Conservation (phyloP, 2,113 vertebrate species). For the Phocoena phocoena region DNA sequence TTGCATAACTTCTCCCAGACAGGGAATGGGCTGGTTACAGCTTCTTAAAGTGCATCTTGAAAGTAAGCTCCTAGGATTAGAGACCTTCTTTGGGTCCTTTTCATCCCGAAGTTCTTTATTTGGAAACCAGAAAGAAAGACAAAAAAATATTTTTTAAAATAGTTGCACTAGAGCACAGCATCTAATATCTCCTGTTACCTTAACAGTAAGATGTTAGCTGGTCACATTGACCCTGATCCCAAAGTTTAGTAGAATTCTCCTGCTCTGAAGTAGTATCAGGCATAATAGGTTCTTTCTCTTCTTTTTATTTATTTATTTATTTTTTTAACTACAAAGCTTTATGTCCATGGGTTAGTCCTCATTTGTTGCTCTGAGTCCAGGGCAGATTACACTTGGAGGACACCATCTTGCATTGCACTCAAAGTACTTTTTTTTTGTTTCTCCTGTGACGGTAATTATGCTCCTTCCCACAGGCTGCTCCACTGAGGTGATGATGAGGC, state of each 20-base stretch:
- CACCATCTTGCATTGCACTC: not conserved
- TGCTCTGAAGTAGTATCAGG: conserved; percentile 49
- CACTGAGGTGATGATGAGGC: not conserved
- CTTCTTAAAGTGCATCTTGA: not conserved
- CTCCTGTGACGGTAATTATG: not conserved
- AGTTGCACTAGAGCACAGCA: not conserved
- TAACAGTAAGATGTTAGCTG: not conserved
- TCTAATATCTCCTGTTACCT: conserved; percentile 29
- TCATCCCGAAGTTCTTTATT: conserved; percentile 2
- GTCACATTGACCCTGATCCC: conserved; percentile 22
- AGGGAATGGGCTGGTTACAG: not conserved
- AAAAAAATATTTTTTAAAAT: not conserved
- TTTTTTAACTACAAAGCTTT: not conserved
- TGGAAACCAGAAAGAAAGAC: conserved; percentile 26
- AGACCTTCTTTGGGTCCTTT: not conserved
- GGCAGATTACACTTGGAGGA: not conserved
- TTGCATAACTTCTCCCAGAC: not conserved
- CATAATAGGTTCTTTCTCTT: not conserved
- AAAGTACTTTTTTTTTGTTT: not conserved
- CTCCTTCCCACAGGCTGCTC: not conserved
- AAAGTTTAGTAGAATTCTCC: not conserved
- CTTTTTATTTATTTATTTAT: not conserved
- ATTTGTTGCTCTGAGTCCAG: not conserved
- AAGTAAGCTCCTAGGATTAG: not conserved
- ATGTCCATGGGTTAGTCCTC: not conserved